phyloP scores from a whole-genome alignment of 2,888 invertebrate genomes.

The Ophioninae sp. region DNA sequence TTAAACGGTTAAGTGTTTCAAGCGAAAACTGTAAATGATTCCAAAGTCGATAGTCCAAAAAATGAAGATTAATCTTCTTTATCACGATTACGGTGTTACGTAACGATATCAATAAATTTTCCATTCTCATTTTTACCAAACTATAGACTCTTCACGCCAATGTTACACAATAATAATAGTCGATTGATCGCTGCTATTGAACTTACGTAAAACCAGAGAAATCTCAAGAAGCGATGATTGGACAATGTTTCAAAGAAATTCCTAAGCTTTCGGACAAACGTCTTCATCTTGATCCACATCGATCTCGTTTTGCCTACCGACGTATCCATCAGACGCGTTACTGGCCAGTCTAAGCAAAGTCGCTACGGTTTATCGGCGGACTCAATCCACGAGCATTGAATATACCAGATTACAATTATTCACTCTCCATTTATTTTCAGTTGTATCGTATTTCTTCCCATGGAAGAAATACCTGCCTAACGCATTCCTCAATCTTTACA shows the following conservation, averaged over 20 bases:
- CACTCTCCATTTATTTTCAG: slow-evolving; percentile 4
- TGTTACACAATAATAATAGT: neutral
- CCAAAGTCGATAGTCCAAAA: neutral
- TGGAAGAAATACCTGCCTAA: slow-evolving; percentile 67
- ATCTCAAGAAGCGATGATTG: slow-evolving; percentile 69
- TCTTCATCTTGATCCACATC: slow-evolving; percentile 66
- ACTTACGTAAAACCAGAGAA: slow-evolving; percentile 76
- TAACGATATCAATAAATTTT: neutral
- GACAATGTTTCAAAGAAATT: slow-evolving; percentile 69
- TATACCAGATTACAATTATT: slow-evolving; percentile 25
- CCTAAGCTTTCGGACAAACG: slow-evolving; percentile 68
- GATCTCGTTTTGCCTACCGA: slow-evolving; percentile 62
- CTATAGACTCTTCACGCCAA: neutral
- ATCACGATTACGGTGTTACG: neutral
- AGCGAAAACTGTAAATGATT: neutral
- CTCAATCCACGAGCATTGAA: slow-evolving; percentile 24
- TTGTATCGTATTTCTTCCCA: slow-evolving; percentile 35
- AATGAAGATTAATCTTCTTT: neutral
- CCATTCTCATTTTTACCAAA: neutral
- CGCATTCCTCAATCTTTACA: slow-evolving; percentile 57
- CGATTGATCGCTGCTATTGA: slow-evolving; percentile 41
- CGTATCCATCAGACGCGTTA: slow-evolving; percentile 61
- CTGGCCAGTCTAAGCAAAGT: slow-evolving; percentile 41
- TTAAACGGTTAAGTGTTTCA: neutral
- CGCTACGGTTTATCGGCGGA: slow-evolving; percentile 48